phyloP scores from a whole-genome alignment of 2,797 vertebrate species.

The Pteronotus mesoamericanus region DNA sequence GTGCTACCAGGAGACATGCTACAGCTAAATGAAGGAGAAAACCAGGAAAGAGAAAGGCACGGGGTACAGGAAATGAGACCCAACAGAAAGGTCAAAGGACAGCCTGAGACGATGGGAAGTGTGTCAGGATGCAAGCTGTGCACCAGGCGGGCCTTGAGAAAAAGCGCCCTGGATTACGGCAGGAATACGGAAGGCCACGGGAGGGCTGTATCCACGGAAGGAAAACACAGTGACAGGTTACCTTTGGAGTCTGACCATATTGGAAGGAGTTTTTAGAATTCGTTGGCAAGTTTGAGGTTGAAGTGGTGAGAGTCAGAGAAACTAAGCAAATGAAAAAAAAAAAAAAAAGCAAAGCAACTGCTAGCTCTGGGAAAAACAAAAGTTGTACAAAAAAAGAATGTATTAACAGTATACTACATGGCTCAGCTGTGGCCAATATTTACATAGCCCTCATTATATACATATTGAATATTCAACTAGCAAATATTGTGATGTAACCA shows the following conservation, averaged over 20 bases:
- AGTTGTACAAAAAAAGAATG: neutral
- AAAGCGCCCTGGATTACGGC: too few relatives aligned
- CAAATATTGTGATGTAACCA: neutral
- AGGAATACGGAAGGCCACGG: neutral
- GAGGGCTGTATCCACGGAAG: neutral
- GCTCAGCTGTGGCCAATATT: neutral
- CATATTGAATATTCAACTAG: neutral
- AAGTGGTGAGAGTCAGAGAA: neutral
- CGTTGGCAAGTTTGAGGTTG: neutral
- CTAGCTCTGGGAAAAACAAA: constrained; percentile 4
- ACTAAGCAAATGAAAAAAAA: neutral
- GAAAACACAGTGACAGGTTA: neutral
- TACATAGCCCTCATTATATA: neutral
- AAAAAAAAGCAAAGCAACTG: neutral
- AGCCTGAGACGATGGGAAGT: neutral
- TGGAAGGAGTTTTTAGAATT: neutral
- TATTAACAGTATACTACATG: neutral
- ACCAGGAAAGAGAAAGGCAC: neutral
- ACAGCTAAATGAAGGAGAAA: neutral
- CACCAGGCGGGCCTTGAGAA: neutral
- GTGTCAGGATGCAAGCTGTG: neutral
- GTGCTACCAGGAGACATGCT: neutral
- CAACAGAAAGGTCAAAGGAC: neutral
- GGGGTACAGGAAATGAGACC: neutral
- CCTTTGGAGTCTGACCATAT: neutral